A percentile compares a stretch with the other conserved stretches of the same genome.
Conservation (phyloP, 2,113 vertebrate genomes). For the Pionites leucogaster region DNA sequence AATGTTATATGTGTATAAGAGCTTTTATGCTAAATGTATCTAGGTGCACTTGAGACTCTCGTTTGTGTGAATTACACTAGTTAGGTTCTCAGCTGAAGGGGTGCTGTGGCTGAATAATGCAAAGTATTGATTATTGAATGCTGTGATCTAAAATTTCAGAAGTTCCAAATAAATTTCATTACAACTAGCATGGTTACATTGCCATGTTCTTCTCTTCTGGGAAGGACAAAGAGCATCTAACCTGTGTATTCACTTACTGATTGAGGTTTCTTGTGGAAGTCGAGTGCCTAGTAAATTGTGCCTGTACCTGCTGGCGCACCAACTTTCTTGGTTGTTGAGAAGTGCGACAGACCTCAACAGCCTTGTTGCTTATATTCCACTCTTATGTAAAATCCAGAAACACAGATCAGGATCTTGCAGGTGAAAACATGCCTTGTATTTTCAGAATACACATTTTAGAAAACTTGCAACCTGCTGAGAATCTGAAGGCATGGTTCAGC, state of each 20-base stretch:
- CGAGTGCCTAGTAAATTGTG: not conserved
- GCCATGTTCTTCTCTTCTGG: not conserved
- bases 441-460: not conserved
- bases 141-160: constrained; percentile 45
- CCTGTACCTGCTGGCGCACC: not conserved
- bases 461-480: not conserved
- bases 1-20: constrained; percentile 23
- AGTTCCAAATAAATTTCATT: constrained; percentile 27
- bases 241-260: not conserved
- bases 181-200: not conserved
- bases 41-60: constrained; percentile 38
- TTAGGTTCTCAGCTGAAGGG: constrained; percentile 13
- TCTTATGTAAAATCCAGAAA: not conserved
- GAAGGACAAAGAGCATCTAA: not conserved
- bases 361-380: not conserved
- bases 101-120: not conserved
- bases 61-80: not conserved
- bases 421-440: not conserved
- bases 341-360: not conserved
- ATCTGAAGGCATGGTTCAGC: not conserved
- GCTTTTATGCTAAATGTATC: constrained; percentile 26
- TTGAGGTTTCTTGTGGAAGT: not conserved
- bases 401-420: not conserved
- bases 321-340: not conserved
- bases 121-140: constrained; percentile 42